Evolutionary conservation across 2,888 invertebrate genomes (phyloP).

Genomic region (Apamea sordens): DNA sequence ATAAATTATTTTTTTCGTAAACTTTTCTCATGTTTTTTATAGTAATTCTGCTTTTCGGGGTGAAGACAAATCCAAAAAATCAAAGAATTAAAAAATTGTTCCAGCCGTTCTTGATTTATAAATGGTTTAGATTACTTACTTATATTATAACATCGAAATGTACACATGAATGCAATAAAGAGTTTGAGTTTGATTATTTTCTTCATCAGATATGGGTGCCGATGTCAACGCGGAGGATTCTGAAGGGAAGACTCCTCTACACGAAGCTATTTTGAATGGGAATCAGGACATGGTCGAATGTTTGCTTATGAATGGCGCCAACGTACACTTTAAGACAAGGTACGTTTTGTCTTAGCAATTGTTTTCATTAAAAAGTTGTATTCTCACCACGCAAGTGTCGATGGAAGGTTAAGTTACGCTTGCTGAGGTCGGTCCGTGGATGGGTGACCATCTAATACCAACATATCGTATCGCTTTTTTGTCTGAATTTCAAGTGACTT

Average conservation of each 20-base stretch:
- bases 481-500: not conserved
- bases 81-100: not conserved
- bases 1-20: too few relatives aligned
- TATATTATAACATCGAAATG: too few relatives aligned
- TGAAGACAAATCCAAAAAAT: too few relatives aligned
- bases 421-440: not conserved
- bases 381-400: not conserved
- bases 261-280: slow-evolving; percentile 94
- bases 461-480: not conserved
- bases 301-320: slow-evolving; percentile 94
- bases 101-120: not conserved
- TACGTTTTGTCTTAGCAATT: slow-evolving; percentile 55
- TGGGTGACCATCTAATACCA: not conserved
- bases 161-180: too few relatives aligned
- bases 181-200: too few relatives aligned
- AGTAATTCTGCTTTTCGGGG: too few relatives aligned
- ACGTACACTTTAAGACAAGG: slow-evolving; percentile 94
- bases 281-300: slow-evolving; percentile 92
- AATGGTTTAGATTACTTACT: too few relatives aligned
- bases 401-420: not conserved
- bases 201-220: slow-evolving; percentile 91
- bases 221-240: slow-evolving; percentile 93
- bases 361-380: not conserved
- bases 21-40: too few relatives aligned
- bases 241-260: slow-evolving; percentile 94